Evolutionary conservation across 1,140 invertebrate genomes (phyloP).

Genomic region (Armadillidium nasatum): DNA sequence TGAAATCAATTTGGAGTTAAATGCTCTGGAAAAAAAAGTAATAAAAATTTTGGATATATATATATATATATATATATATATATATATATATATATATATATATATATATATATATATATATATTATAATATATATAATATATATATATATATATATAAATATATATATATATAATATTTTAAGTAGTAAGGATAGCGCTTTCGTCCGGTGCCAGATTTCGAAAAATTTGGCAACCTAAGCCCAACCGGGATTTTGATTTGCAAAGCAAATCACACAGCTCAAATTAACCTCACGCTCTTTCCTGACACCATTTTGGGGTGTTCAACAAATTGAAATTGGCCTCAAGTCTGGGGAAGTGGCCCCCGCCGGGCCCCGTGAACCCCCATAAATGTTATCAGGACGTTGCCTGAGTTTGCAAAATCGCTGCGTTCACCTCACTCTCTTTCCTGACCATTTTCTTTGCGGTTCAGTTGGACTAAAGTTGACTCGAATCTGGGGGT

Average conservation of each 20-base stretch:
- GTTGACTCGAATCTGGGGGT: too few species aligned
- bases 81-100: conserved; percentile 8
- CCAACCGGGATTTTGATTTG: not conserved
- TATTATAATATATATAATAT: conserved; percentile 8
- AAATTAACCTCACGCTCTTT: too few species aligned
- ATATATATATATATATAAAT: not conserved
- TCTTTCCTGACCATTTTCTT: too few species aligned
- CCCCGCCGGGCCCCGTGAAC: too few species aligned
- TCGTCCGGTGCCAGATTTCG: not conserved
- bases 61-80: conserved; percentile 9
- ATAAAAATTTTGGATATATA: not conserved
- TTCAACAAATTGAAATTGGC: too few species aligned
- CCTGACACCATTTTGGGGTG: too few species aligned
- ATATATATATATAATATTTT: not conserved
- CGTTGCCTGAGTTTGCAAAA: too few species aligned
- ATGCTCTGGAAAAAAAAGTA: not conserved
- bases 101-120: not conserved
- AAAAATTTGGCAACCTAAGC: not conserved
- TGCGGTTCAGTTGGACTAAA: too few species aligned
- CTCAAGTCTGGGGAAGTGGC: too few species aligned
- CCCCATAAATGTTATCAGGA: too few species aligned
- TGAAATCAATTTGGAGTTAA: conserved; percentile 9
- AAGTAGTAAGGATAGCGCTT: not conserved
- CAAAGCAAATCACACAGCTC: not conserved
- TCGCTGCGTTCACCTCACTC: too few species aligned